A percentile compares a stretch with the other conserved stretches of the same genome.
Conservation (phyloP, 1,140 invertebrate species). For the Sarcophaga peregrina region DNA sequence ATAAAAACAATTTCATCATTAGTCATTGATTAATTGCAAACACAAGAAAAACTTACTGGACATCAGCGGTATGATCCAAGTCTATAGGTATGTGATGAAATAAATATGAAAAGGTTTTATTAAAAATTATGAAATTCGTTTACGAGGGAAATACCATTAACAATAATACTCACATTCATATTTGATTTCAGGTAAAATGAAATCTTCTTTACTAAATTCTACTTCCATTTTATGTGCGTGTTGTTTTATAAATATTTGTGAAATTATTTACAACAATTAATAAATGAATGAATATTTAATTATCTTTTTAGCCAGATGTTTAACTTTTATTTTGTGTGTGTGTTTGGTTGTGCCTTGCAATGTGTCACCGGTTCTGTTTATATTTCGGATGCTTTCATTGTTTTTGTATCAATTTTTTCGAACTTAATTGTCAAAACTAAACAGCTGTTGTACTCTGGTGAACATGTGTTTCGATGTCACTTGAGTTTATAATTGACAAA, state of each 20-base stretch:
- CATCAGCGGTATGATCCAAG: conserved; percentile 96
- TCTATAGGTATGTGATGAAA: conserved; percentile 68
- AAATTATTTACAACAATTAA: conserved; percentile 28
- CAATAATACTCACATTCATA: conserved; percentile 63
- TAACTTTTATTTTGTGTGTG: background rate
- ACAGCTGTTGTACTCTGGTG: background rate
- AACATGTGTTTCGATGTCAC: background rate
- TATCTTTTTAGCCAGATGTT: background rate
- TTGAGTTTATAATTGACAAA: background rate
- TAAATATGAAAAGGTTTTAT: background rate
- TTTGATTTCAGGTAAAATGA: conserved; percentile 60
- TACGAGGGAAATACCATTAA: background rate
- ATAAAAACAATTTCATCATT: conserved; percentile 49
- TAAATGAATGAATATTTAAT: too few species aligned
- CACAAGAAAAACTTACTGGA: conserved; percentile 83
- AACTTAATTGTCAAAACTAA: background rate
- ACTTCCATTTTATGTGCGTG: conserved; percentile 56
- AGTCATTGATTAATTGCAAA: background rate
- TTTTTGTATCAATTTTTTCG: background rate
- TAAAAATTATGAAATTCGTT: background rate
- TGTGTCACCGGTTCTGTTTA: conserved; percentile 39
- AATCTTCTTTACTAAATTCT: conserved; percentile 62
- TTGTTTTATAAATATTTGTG: too few species aligned
- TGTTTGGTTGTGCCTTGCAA: background rate
- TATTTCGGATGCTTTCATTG: background rate